Evolutionary conservation across 2,113 vertebrate genomes (phyloP).

Genomic region (Vidua macroura): DNA sequence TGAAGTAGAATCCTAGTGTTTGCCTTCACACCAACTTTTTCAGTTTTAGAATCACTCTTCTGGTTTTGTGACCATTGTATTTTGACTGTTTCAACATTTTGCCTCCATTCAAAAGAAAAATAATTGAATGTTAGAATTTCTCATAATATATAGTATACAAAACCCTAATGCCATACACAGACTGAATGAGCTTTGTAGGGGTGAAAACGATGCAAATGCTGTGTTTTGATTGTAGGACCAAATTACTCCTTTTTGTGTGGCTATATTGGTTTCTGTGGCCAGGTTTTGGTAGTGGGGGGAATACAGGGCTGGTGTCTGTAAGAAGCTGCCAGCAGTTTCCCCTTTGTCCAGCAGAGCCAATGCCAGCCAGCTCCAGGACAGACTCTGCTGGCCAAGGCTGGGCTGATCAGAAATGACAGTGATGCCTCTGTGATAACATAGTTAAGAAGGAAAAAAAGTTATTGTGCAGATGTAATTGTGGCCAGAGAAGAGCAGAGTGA

Average conservation of each 20-base stretch:
- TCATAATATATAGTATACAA: not conserved
- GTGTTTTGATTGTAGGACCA: not conserved
- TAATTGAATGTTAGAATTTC: not conserved
- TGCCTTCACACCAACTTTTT: not conserved
- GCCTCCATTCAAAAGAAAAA: not conserved
- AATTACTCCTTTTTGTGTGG: not conserved
- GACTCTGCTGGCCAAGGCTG: not conserved
- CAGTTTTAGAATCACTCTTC: not conserved
- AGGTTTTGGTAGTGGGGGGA: not conserved
- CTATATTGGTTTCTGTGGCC: not conserved
- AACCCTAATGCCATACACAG: not conserved
- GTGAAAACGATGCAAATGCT: not conserved
- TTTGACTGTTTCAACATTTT: not conserved
- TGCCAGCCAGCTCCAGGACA: rapidly evolving
- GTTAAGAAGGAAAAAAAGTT: no score
- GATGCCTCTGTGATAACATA: not conserved
- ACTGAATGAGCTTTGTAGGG: not conserved
- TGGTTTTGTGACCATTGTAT: not conserved
- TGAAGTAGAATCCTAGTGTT: not conserved
- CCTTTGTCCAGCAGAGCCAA: rapidly evolving
- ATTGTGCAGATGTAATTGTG: not conserved
- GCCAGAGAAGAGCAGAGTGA: rapidly evolving
- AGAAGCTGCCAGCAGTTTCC: not conserved
- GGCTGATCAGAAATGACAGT: not conserved
- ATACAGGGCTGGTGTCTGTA: not conserved